A percentile compares a stretch with the other conserved stretches of the same genome.
phyloP scores from a whole-genome alignment of 2,888 invertebrate species.

The Tipula helvola region DNA sequence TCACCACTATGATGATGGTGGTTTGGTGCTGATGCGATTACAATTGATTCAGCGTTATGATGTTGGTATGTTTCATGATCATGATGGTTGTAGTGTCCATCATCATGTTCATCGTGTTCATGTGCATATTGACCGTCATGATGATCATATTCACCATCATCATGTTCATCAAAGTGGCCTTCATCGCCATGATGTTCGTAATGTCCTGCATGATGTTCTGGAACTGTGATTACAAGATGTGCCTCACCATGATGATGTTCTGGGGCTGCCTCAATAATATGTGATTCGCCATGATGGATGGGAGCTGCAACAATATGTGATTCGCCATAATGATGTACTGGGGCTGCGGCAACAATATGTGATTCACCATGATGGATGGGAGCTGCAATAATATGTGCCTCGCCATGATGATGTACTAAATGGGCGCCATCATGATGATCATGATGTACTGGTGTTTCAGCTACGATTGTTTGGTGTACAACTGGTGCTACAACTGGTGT shows the following conservation, averaged over 20 bases:
- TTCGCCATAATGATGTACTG: not conserved
- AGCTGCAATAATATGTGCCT: not conserved
- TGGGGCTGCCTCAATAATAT: not conserved
- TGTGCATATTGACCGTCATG: not conserved
- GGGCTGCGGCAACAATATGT: not conserved
- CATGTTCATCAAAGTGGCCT: not conserved
- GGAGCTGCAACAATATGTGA: not conserved
- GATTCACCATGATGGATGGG: not conserved
- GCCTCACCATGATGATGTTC: not conserved
- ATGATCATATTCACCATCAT: not conserved
- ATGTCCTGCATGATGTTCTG: not conserved
- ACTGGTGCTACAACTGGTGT: conserved; percentile 19
- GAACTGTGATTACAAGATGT: not conserved
- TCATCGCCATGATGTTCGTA: not conserved
- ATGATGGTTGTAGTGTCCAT: not conserved
- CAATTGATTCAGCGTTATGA: not conserved
- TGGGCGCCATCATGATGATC: conserved; percentile 15
- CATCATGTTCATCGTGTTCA: not conserved
- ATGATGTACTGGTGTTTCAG: conserved; percentile 6
- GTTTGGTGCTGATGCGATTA: not conserved
- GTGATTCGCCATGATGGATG: not conserved
- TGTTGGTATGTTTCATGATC: not conserved
- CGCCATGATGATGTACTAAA: not conserved
- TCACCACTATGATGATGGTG: not conserved
- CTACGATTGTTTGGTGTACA: not conserved